A percentile compares a stretch with the other conserved stretches of the same genome.
Conservation (phyloP, 2,888 invertebrate species). For the Mesorhabditis belari region DNA sequence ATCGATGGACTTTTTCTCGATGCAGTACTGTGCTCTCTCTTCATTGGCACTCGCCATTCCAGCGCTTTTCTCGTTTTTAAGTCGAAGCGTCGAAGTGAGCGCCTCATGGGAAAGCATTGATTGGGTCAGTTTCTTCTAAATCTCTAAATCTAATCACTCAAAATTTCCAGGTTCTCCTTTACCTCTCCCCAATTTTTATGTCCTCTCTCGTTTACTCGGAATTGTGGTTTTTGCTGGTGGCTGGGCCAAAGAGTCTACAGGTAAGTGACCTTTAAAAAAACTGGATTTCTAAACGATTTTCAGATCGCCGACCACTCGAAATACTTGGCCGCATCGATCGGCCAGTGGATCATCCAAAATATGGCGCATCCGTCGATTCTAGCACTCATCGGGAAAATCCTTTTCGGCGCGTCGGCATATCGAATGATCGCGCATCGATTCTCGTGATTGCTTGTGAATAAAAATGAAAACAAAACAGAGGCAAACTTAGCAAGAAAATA, state of each 20-base stretch:
- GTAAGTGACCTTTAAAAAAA: too few species aligned
- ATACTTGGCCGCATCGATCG: slow-evolving; percentile 29
- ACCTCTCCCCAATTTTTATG: slow-evolving; percentile 45
- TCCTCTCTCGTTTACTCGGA: slow-evolving; percentile 42
- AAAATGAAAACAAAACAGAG: too few species aligned
- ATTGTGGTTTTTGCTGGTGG: slow-evolving; percentile 23
- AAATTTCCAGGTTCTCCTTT: slow-evolving; percentile 36
- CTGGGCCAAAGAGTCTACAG: background rate
- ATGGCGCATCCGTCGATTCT: slow-evolving; percentile 30
- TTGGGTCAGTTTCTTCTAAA: slow-evolving; percentile 31
- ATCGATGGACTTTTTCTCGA: background rate
- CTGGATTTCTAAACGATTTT: background rate
- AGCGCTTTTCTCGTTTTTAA: slow-evolving; percentile 33
- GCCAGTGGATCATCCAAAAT: slow-evolving; percentile 45
- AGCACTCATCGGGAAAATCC: slow-evolving; percentile 22
- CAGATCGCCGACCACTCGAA: slow-evolving; percentile 23
- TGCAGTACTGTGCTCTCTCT: slow-evolving; percentile 16
- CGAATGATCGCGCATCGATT: background rate
- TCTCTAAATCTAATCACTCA: background rate
- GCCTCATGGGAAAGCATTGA: slow-evolving; percentile 52
- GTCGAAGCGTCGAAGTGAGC: slow-evolving; percentile 35
- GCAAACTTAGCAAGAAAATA: too few species aligned
- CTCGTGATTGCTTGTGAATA: too few species aligned
- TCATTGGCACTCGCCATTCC: slow-evolving; percentile 26
- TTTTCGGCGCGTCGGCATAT: background rate